Evolutionary conservation across 1,140 invertebrate species (phyloP).

Genomic region (Penaeus indicus): DNA sequence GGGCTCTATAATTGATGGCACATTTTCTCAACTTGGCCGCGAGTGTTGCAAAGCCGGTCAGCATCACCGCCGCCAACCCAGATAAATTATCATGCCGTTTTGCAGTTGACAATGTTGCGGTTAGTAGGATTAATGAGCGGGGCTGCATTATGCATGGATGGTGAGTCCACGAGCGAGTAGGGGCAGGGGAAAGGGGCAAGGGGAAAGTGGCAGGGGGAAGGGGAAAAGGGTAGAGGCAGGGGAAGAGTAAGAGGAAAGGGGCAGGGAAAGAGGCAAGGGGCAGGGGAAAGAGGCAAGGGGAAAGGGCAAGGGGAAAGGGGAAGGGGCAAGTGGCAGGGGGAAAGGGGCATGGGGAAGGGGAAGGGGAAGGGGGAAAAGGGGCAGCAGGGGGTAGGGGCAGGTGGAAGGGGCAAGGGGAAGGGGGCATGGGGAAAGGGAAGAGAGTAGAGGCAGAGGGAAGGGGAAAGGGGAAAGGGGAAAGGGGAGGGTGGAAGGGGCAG

Average conservation of each 20-base stretch:
- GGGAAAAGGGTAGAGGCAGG: neutral
- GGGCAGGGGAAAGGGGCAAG: neutral
- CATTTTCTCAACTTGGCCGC: no score
- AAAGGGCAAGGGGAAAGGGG: no score
- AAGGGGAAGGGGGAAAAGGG: neutral
- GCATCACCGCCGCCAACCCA: no score
- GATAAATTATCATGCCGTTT: no score
- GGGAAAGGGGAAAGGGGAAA: neutral
- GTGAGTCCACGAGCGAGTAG: neutral
- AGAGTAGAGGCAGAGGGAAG: neutral
- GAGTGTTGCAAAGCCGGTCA: no score
- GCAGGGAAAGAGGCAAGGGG: neutral
- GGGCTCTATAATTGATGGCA: no score
- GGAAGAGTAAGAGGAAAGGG: neutral
- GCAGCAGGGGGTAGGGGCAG: neutral
- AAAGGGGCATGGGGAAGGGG: neutral
- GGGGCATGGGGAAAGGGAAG: neutral
- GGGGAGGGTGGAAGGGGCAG: neutral
- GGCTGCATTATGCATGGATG: no score
- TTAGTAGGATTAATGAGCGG: no score
- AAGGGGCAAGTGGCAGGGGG: neutral
- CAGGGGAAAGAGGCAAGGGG: neutral
- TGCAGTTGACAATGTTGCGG: no score
- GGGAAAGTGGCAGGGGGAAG: neutral
- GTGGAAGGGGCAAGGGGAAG: neutral